Evolutionary conservation across 1,140 invertebrate genomes (phyloP).

Genomic region (Dreissena polymorpha): DNA sequence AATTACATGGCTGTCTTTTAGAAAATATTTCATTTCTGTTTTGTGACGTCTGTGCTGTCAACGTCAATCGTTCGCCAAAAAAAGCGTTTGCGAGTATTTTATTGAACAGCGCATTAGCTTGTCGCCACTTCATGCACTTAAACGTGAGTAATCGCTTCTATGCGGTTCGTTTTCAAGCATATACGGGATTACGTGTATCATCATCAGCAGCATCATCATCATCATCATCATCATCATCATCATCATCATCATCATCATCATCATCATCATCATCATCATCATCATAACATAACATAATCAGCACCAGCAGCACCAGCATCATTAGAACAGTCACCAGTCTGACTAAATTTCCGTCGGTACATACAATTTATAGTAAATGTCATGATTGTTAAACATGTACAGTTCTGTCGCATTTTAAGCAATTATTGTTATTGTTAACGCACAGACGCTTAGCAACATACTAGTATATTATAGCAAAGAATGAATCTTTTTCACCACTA

Average conservation of each 20-base stretch:
- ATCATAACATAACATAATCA: not conserved
- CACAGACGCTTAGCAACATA: too few relatives aligned
- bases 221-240: not conserved
- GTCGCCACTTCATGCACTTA: not conserved
- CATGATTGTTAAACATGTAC: too few relatives aligned
- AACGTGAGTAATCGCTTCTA: not conserved
- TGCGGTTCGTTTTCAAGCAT: not conserved
- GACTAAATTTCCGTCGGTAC: not conserved
- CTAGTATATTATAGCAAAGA: too few relatives aligned
- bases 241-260: not conserved
- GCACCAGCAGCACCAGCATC: not conserved
- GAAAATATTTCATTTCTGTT: too few relatives aligned
- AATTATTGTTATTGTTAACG: too few relatives aligned
- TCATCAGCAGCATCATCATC: too few relatives aligned
- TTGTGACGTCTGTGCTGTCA: not conserved
- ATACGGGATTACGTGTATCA: not conserved
- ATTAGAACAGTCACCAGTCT: not conserved
- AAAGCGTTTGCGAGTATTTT: too few relatives aligned
- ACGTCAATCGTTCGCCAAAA: not conserved
- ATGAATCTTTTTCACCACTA: too few relatives aligned
- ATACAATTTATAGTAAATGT: not conserved
- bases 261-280: too few relatives aligned
- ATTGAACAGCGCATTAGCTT: too few relatives aligned
- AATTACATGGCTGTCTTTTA: too few relatives aligned
- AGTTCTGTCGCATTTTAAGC: too few relatives aligned